Evolutionary conservation across 2,888 invertebrate species (phyloP).

Genomic region (Netelia inedita): DNA sequence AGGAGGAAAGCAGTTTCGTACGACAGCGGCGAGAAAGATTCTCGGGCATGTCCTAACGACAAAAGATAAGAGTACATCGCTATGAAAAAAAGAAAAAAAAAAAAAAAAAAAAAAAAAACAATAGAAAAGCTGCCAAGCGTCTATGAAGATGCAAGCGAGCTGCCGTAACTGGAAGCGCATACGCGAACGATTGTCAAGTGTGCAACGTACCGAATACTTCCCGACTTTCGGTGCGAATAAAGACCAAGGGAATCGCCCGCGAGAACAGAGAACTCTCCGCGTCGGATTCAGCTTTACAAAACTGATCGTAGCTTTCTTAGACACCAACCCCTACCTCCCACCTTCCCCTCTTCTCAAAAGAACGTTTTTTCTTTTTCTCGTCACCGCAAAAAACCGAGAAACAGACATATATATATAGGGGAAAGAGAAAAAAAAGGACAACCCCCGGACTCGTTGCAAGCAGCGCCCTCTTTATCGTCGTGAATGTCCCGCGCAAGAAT

Average conservation of each 20-base stretch:
- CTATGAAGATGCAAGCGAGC: background rate
- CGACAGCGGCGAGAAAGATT: background rate
- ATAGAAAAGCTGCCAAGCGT: background rate
- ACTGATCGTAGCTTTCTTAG: too few relatives aligned
- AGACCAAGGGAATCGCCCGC: background rate
- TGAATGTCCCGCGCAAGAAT: conserved; percentile 19
- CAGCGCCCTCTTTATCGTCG: conserved; percentile 6
- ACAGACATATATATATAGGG: background rate
- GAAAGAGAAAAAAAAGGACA: background rate
- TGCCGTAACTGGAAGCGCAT: background rate
- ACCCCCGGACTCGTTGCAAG: conserved; percentile 7
- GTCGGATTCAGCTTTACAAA: too few relatives aligned
- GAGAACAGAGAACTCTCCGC: too few relatives aligned
- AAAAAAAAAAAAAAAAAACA: background rate
- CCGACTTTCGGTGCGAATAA: background rate
- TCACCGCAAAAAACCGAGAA: background rate
- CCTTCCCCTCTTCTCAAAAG: background rate
- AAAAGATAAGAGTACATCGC: background rate
- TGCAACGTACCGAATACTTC: background rate
- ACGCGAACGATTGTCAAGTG: background rate
- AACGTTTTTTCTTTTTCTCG: background rate
- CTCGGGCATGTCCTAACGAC: background rate
- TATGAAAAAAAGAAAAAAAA: background rate
- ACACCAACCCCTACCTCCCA: too few relatives aligned
- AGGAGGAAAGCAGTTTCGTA: background rate